Base-by-base conservation (phyloP, 1,140 invertebrate species). In the Drosophila parabipectinata region DNA sequence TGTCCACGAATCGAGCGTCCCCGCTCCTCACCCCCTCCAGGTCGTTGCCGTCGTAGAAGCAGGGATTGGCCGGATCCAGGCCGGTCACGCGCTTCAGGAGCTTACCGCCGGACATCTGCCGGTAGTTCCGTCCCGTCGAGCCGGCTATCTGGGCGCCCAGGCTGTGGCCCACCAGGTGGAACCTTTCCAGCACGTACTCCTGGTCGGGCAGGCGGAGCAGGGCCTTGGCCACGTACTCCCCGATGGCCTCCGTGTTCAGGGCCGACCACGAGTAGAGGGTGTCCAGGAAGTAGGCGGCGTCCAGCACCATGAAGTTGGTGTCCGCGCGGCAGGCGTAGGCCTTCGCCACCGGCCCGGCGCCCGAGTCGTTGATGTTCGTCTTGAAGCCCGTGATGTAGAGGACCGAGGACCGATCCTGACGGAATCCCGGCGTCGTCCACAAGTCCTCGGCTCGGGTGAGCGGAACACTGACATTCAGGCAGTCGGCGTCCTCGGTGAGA, bases 61-160 rank as follows among this genome's bases (percentile, higher is more conserved):
- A 82, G 0, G 95, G 95, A 18, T 94, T 93, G 0, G 96, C 95
- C 7, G 95, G 95, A 91, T 96, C 96, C 67, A 96, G 80, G 0
- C 94, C 95, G 1, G 94, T 94, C 8, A 96, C 94, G 0, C 93
- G 90, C 0, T 84, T 79, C 1, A 93, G 26, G 21, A 14, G 50
- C 0, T 26, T 3, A 0, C 79, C 79, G 0, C 26, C 21, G 0
- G 90, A 63, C 3, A 90, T 30, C 4, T 80, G 41, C 12, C 51
- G 32, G 9, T 92, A 92, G 30, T 73, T 72, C 26, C 93, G 90
- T 0, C 92, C 93, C 0, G 93, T 81, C 7, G 92, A 84, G 0
- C 93, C 93, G 0, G 93, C 92, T 30, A 94, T 93, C 44, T 94
- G 93, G 1, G 93, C 92, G 4, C 93, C 93, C 12, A 94, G 73